phyloP scores from a whole-genome alignment of 2,797 vertebrate genomes.

The Silurus aristotelis region DNA sequence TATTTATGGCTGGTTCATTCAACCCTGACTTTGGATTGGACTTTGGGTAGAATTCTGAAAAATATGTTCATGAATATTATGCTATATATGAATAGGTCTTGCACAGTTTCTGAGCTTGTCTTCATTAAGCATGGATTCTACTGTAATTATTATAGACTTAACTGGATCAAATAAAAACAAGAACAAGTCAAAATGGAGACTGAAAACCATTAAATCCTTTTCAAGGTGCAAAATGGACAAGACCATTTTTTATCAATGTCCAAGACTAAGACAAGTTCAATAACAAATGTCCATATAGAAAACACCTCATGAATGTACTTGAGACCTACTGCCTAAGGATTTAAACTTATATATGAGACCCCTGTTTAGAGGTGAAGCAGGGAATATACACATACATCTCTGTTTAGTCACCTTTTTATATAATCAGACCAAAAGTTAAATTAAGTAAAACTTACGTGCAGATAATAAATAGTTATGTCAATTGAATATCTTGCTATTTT shows the following conservation, averaged over 20 bases:
- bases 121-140: background rate
- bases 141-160: background rate
- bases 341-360: background rate
- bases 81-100: background rate
- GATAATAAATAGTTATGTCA: background rate
- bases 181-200: background rate
- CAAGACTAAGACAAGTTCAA: background rate
- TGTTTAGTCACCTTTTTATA: background rate
- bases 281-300: background rate
- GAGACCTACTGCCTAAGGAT: background rate
- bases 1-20: background rate
- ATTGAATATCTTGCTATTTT: background rate
- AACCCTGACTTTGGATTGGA: background rate
- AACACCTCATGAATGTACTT: background rate
- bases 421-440: background rate
- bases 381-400: background rate
- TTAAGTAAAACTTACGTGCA: background rate
- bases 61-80: background rate
- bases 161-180: background rate
- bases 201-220: background rate
- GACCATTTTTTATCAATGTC: background rate
- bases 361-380: background rate
- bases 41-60: background rate
- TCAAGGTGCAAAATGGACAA: background rate
- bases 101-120: background rate